Percentiles rank a stretch among this genome's conserved stretches.
These are phyloP conservation scores for Pachyrhynchus sulphureomaculatus DNA, from an alignment of 1,140 invertebrate genomes.

Conservation along the genomic window DNA sequence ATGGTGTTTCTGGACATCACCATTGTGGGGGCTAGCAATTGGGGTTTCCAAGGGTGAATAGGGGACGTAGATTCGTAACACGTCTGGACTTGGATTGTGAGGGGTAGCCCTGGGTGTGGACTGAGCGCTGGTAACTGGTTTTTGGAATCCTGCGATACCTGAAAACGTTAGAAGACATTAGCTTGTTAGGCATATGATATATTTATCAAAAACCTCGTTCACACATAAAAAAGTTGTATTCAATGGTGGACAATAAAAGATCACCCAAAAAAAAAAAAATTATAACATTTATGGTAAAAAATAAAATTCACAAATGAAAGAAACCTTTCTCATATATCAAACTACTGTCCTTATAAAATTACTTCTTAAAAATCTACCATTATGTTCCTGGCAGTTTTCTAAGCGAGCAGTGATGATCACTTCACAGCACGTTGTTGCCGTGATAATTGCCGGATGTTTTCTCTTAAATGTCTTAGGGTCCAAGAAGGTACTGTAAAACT, in stretches of 20 bases:
- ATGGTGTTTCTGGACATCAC: slow-evolving; percentile 53
- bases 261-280: no score
- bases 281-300: neutral
- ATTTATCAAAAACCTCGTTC: no score
- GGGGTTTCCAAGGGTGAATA: slow-evolving; percentile 58
- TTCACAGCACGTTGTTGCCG: no score
- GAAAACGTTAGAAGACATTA: neutral
- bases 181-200: neutral
- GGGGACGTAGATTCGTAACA: slow-evolving; percentile 75
- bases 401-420: no score
- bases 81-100: slow-evolving; percentile 62
- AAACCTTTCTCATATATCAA: neutral
- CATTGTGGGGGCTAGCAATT: slow-evolving; percentile 58
- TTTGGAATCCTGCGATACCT: slow-evolving; percentile 45
- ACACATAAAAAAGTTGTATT: no score
- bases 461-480: no score
- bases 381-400: no score
- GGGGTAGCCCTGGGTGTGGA: slow-evolving; percentile 66
- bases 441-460: no score
- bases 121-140: slow-evolving; percentile 53
- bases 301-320: neutral
- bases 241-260: no score
- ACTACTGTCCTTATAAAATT: neutral
- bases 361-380: neutral
- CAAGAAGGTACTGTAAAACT: no score